Percentiles rank a stretch among this genome's conserved stretches.
Conservation (phyloP, 2,113 vertebrate species). For the Pterocles gutturalis region DNA sequence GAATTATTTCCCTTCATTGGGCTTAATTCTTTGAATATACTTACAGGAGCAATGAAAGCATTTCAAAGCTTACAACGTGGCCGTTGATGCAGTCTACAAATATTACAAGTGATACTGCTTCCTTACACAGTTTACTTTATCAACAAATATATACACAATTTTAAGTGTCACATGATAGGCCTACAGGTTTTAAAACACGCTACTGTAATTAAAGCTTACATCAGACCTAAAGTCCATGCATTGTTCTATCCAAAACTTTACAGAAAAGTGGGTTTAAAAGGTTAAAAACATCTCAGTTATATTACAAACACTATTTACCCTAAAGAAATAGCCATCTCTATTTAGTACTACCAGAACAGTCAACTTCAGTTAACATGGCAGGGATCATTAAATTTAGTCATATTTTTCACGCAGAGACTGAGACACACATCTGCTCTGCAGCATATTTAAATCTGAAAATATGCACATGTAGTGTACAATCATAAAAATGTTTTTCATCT, state of each 20-base stretch:
- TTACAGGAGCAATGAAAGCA: background rate
- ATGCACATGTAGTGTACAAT: fast-evolving
- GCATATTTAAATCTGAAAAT: background rate
- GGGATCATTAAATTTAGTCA: background rate
- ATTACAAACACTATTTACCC: background rate
- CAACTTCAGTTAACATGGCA: background rate
- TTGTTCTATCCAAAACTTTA: background rate
- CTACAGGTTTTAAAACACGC: background rate
- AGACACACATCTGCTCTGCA: background rate
- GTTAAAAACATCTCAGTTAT: background rate
- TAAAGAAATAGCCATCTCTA: background rate
- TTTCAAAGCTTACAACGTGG: background rate
- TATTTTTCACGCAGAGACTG: background rate
- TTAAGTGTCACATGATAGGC: background rate
- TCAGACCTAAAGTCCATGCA: background rate
- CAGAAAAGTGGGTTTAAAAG: background rate
- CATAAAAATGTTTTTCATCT: background rate
- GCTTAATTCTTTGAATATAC: background rate
- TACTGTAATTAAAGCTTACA: background rate
- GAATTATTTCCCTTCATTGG: background rate
- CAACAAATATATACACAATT: background rate
- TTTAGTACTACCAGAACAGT: background rate
- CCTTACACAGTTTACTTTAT: background rate
- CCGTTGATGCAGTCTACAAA: background rate
- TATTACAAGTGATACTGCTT: background rate